Conservation (phyloP, 2,797 vertebrate species). For the Antennarius maculatus region DNA sequence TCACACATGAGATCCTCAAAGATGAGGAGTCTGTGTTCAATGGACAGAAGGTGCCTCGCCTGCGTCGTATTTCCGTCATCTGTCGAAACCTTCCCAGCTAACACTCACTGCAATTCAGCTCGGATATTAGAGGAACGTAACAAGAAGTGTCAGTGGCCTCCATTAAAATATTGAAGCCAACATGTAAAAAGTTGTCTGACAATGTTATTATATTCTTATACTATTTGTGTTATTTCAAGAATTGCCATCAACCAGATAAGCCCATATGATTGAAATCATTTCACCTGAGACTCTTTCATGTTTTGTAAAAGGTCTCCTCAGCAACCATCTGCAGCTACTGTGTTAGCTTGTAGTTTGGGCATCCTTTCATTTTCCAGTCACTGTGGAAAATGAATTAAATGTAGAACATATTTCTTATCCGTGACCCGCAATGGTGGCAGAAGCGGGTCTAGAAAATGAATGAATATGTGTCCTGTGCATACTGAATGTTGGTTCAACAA, state of each 20-base stretch:
- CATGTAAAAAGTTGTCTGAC: neutral
- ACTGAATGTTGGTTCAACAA: neutral
- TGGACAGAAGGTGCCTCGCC: slow-evolving; percentile 79
- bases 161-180: neutral
- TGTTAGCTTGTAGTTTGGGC: neutral
- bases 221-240: neutral
- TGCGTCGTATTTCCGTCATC: slow-evolving; percentile 88
- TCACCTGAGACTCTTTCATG: neutral
- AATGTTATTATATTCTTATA: neutral
- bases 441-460: too few relatives aligned
- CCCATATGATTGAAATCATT: neutral
- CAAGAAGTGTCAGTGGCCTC: neutral
- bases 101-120: slow-evolving; percentile 1
- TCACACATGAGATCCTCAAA: slow-evolving; percentile 90
- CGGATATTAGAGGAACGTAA: neutral
- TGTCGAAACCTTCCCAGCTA: slow-evolving; percentile 83
- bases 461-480: too few relatives aligned
- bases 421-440: too few relatives aligned
- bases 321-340: neutral
- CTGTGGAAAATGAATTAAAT: neutral
- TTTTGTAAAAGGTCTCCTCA: neutral
- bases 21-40: slow-evolving; percentile 88
- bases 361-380: neutral
- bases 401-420: neutral
- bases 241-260: neutral